These are phyloP conservation scores for Gymnoscelis rufifasciata DNA, from an alignment of 2,888 invertebrate genomes.

Conservation along the genomic window DNA sequence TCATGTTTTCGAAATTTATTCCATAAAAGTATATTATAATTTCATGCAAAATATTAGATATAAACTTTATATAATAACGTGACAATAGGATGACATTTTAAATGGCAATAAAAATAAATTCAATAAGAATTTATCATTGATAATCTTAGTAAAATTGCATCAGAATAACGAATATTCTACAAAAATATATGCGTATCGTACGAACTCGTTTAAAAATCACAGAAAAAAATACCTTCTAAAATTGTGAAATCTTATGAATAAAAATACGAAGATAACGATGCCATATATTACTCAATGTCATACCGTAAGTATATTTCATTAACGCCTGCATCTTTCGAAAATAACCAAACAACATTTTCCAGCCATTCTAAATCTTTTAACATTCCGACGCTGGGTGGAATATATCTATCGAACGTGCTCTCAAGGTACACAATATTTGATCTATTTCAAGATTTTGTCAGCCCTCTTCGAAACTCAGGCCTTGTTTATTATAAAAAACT, in stretches of 20 bases:
- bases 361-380: slow-evolving; percentile 19
- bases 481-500: too few relatives aligned
- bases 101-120: too few relatives aligned
- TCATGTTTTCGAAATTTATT: too few relatives aligned
- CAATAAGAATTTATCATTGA: too few relatives aligned
- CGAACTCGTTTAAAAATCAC: too few relatives aligned
- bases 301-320: slow-evolving; percentile 1
- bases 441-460: slow-evolving; percentile 8
- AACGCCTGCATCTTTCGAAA: slow-evolving; percentile 18
- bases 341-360: slow-evolving; percentile 15
- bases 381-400: slow-evolving; percentile 14
- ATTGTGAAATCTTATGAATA: background rate
- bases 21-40: too few relatives aligned
- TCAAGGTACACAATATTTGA: slow-evolving; percentile 8
- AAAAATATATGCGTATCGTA: too few relatives aligned
- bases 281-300: background rate
- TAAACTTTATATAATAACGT: too few relatives aligned
- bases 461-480: background rate
- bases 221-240: background rate
- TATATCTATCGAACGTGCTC: slow-evolving; percentile 18
- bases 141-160: too few relatives aligned
- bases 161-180: too few relatives aligned
- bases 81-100: too few relatives aligned
- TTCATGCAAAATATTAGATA: too few relatives aligned
- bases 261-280: background rate